Percentiles rank a stretch among this genome's conserved stretches.
phyloP scores from a whole-genome alignment of 2,113 vertebrate species.

The Ptyas mucosa region DNA sequence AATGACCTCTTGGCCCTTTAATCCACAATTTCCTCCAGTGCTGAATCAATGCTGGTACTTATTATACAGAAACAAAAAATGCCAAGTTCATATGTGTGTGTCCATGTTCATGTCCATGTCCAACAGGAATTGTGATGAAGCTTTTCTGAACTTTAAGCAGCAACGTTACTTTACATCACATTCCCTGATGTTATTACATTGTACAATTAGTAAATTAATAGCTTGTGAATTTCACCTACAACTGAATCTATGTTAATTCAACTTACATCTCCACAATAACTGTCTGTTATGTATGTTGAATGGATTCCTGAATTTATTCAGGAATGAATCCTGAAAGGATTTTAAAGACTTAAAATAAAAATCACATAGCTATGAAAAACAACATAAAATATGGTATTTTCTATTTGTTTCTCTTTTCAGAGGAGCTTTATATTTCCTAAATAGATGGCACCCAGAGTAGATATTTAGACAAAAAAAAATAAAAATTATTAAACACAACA shows the following conservation, averaged over 20 bases:
- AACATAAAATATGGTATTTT: background rate
- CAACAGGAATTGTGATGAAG: background rate
- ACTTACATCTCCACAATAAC: background rate
- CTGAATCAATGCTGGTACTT: conserved; percentile 29
- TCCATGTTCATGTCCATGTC: background rate
- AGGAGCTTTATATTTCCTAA: background rate
- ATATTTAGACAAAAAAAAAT: background rate
- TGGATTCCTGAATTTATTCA: no score
- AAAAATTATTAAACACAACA: background rate
- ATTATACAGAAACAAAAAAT: conserved; percentile 2
- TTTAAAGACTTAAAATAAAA: background rate
- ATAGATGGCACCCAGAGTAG: background rate
- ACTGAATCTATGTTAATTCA: background rate
- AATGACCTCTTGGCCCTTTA: conserved; percentile 39
- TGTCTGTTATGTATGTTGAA: background rate
- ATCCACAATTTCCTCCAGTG: conserved; percentile 52
- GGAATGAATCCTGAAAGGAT: background rate
- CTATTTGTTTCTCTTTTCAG: background rate
- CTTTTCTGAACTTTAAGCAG: background rate
- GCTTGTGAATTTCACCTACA: background rate
- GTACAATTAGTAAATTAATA: background rate
- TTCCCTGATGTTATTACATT: background rate
- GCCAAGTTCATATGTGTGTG: conserved; percentile 7
- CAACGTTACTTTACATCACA: background rate
- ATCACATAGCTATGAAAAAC: background rate